phyloP scores from a whole-genome alignment of 2,797 vertebrate genomes.

The Ctenopoma multispine region DNA sequence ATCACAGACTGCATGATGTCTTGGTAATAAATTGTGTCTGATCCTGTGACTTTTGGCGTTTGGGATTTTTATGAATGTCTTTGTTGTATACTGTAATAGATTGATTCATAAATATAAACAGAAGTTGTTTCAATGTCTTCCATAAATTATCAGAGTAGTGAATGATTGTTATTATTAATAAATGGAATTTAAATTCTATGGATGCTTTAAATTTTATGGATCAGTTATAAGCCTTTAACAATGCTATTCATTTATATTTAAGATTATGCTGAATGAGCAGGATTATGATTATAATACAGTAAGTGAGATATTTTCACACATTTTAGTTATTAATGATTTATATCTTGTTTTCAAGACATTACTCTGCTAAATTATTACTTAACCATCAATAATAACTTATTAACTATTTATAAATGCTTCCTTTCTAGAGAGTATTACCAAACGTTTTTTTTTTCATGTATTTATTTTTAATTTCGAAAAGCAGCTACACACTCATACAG shows the following conservation, averaged over 20 bases:
- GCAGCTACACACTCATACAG: no score
- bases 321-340: background rate
- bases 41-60: constrained; percentile 16
- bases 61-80: background rate
- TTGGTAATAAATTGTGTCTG: constrained; percentile 6
- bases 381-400: background rate
- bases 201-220: background rate
- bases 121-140: constrained; percentile 14
- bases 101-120: constrained; percentile 7
- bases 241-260: no score
- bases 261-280: no score
- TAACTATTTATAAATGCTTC: background rate
- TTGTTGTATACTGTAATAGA: background rate
- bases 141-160: background rate
- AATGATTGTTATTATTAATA: background rate
- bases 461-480: no score
- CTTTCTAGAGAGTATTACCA: background rate
- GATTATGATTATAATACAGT: no score
- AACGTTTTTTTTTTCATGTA: background rate
- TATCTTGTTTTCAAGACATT: background rate
- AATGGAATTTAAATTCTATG: background rate
- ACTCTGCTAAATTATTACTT: background rate
- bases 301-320: background rate
- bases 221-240: background rate
- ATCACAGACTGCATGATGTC: background rate